phyloP scores from a whole-genome alignment of 2,113 vertebrate species.

The Alouatta palliata region DNA sequence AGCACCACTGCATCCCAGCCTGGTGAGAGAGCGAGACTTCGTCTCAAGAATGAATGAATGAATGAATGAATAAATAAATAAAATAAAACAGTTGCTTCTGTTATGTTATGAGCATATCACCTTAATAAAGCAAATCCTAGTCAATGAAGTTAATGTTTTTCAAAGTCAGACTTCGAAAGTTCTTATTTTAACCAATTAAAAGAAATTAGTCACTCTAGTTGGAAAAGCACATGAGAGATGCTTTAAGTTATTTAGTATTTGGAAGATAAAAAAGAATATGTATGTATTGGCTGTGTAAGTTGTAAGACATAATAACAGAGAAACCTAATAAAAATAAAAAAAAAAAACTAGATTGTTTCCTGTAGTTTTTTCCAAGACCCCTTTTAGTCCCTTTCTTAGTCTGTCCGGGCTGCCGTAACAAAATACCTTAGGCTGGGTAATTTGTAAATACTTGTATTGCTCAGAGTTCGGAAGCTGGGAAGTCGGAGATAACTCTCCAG shows the following conservation, averaged over 20 bases:
- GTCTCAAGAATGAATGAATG: too few species aligned
- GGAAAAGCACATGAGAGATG: background rate
- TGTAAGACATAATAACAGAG: background rate
- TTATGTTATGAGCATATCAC: background rate
- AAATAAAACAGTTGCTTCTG: background rate
- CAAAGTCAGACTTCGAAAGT: background rate
- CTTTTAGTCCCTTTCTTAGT: background rate
- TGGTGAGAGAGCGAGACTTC: too few species aligned
- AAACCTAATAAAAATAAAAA: background rate
- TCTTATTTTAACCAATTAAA: background rate
- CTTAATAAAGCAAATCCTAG: background rate
- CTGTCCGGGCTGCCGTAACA: background rate
- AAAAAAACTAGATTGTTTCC: background rate
- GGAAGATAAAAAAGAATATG: background rate
- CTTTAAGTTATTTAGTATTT: slow-evolving; percentile 12
- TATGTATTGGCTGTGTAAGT: background rate
- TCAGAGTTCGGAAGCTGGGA: background rate
- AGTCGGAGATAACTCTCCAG: background rate
- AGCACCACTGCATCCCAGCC: too few species aligned
- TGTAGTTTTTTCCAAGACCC: background rate
- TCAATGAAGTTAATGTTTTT: background rate
- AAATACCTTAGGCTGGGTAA: background rate
- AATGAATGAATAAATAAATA: too few species aligned
- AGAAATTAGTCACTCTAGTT: background rate
- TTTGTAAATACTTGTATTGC: background rate